Conservation (phyloP, 1,140 invertebrate genomes). For the Glossosoma conforme region DNA sequence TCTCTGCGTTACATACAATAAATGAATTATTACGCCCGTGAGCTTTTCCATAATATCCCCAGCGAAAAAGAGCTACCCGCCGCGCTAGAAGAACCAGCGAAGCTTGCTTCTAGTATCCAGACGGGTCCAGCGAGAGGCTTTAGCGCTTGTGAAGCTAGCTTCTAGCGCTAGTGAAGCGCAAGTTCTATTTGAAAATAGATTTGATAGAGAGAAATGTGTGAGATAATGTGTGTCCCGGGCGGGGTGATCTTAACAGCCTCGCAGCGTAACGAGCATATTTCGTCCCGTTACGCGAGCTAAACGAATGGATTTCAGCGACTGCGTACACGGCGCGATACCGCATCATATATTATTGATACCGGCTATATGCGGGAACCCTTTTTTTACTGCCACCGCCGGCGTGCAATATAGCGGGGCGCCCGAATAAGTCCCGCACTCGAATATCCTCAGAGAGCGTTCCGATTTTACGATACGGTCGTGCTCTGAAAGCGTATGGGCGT, state of each 20-base stretch:
- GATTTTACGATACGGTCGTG: conserved; percentile 32
- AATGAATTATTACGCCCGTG: too few relatives aligned
- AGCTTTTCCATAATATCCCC: too few relatives aligned
- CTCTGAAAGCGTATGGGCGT: conserved; percentile 29
- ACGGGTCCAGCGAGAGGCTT: too few relatives aligned
- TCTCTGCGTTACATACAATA: too few relatives aligned
- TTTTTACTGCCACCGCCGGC: conserved; percentile 26
- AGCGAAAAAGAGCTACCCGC: too few relatives aligned
- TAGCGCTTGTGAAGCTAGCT: too few relatives aligned
- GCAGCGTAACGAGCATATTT: conserved; percentile 24
- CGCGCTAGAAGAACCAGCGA: too few relatives aligned
- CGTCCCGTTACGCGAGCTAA: conserved; percentile 11
- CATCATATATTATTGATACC: conserved; percentile 33
- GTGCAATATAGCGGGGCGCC: conserved; percentile 23
- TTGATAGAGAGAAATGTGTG: too few relatives aligned
- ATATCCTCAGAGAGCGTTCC: conserved; percentile 27
- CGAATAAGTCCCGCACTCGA: conserved; percentile 18
- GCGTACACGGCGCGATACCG: conserved; percentile 30
- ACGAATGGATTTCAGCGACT: conserved; percentile 24
- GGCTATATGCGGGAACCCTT: conserved; percentile 23
- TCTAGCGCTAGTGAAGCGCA: too few relatives aligned
- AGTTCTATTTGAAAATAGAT: too few relatives aligned
- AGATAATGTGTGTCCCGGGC: too few relatives aligned
- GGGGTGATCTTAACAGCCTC: conserved; percentile 17
- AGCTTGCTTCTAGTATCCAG: too few relatives aligned